A percentile compares a stretch with the other conserved stretches of the same genome.
These are phyloP conservation scores for Drosophila orosa DNA, from an alignment of 1,140 invertebrate genomes.

Conservation along the genomic window DNA sequence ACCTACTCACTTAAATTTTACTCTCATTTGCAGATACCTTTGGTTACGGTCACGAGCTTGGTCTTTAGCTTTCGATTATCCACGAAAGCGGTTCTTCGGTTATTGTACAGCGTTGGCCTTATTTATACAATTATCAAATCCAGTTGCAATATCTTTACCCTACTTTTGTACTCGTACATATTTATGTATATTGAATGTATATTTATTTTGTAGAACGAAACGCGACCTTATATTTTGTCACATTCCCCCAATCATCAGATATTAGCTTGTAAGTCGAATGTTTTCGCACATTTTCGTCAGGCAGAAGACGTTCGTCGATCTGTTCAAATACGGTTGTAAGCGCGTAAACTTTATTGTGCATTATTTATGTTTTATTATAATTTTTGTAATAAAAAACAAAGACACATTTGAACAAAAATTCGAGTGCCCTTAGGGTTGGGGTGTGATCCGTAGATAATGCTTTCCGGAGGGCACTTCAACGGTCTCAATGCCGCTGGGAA, in stretches of 20 bases:
- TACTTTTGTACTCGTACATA: conserved; percentile 28
- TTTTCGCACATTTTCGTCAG: conserved; percentile 30
- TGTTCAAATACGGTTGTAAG: conserved; percentile 59
- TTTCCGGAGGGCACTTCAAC: conserved; percentile 92
- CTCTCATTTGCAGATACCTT: conserved; percentile 31
- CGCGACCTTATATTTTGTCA: conserved; percentile 31
- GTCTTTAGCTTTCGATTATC: conserved; percentile 43
- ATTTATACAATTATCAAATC: conserved; percentile 42
- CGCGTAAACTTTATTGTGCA: conserved; percentile 52
- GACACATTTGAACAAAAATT: conserved; percentile 33
- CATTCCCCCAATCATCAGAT: conserved; percentile 58
- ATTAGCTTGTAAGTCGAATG: conserved; percentile 66
- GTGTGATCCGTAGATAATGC: conserved; percentile 90
- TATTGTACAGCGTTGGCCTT: conserved; percentile 73
- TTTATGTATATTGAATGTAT: conserved; percentile 37
- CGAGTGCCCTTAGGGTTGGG: conserved; percentile 50
- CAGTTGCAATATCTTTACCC: conserved; percentile 71
- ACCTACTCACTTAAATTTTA: not conserved
- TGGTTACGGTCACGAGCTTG: conserved; percentile 55
- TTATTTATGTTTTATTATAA: conserved; percentile 68
- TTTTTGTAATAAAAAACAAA: conserved; percentile 76
- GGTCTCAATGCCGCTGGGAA: conserved; percentile 88
- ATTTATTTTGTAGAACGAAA: conserved; percentile 58
- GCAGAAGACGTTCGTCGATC: conserved; percentile 30
- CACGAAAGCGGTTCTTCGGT: conserved; percentile 50